phyloP scores from a whole-genome alignment of 64 coral and sea anemone genomes.

The Actinia equina region DNA sequence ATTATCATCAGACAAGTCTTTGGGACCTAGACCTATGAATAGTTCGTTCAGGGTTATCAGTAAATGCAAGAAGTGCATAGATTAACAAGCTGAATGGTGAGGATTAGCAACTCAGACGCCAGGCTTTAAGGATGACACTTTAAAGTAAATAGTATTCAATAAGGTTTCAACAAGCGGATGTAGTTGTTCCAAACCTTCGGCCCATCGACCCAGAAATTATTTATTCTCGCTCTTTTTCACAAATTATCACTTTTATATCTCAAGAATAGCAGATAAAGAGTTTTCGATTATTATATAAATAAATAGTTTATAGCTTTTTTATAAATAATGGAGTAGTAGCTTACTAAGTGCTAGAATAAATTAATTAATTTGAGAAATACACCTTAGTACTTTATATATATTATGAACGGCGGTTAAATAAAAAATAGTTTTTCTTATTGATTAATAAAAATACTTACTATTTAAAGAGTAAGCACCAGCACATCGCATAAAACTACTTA shows the following conservation, averaged over 20 bases:
- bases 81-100: background rate
- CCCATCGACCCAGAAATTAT: too few species aligned
- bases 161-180: background rate
- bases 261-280: too few species aligned
- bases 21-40: background rate
- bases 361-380: background rate
- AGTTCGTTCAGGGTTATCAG: background rate
- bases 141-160: background rate
- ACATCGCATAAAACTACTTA: slow-evolving; percentile 3
- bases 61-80: slow-evolving; percentile 2
- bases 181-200: background rate
- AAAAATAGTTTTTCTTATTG: background rate
- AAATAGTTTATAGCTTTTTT: background rate
- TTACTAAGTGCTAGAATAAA: background rate
- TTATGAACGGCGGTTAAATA: background rate
- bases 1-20: background rate
- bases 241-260: too few species aligned
- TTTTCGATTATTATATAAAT: too few species aligned
- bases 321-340: background rate
- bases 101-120: background rate
- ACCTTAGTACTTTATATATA: background rate
- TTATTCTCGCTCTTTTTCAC: too few species aligned
- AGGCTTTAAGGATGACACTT: background rate
- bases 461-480: slow-evolving; percentile 5
- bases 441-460: background rate